Percentiles rank a stretch among this genome's conserved stretches.
Conservation (phyloP, 2,113 vertebrate species). For the Helogale parvula region DNA sequence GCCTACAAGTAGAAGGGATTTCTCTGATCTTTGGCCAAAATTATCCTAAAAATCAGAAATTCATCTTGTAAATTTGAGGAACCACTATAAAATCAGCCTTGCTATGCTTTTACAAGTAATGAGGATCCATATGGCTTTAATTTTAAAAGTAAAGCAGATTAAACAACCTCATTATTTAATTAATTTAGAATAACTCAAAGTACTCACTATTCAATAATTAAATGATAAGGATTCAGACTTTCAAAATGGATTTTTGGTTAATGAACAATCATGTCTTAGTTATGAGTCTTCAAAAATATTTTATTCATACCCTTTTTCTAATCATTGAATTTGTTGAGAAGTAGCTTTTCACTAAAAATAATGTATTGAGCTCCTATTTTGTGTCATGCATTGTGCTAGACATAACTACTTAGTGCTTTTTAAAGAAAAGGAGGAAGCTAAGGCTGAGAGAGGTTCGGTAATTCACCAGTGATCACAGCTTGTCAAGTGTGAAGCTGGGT, state of each 20-base stretch:
- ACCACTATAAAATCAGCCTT: neutral
- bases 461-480: neutral
- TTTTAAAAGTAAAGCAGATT: neutral
- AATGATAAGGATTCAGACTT: neutral
- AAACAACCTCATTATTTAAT: neutral
- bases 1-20: neutral
- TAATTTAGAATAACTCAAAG: neutral
- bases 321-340: neutral
- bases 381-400: neutral
- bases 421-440: neutral
- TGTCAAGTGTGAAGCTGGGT: neutral
- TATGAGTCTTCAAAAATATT: neutral
- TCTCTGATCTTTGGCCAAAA: neutral
- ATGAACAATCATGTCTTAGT: neutral
- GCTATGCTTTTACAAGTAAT: neutral
- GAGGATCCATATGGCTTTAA: neutral
- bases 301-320: neutral
- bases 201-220: neutral
- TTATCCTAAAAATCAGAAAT: neutral
- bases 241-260: neutral
- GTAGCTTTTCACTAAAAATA: neutral
- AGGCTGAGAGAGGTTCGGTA: neutral
- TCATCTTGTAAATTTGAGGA: neutral
- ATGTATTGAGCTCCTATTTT: neutral
- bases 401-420: neutral